Conservation (phyloP, 2,888 invertebrate species). For the Cantharis rustica region DNA sequence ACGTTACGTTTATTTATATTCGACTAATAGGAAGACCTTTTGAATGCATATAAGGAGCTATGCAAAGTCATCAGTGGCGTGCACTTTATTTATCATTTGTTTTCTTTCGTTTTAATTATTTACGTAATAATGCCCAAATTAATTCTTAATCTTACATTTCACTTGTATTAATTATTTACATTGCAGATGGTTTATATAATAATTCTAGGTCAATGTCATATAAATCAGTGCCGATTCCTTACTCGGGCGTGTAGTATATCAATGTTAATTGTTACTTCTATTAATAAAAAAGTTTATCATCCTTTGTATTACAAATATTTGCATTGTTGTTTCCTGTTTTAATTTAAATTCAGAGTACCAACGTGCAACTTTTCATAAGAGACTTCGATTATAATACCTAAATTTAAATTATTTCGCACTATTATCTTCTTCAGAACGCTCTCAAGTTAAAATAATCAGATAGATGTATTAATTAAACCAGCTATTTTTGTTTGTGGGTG, state of each 20-base stretch:
- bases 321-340: neutral
- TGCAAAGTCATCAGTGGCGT: conserved; percentile 21
- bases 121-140: neutral
- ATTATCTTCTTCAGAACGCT: neutral
- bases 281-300: neutral
- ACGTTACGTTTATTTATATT: conserved; percentile 51
- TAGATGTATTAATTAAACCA: neutral
- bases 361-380: neutral
- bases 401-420: neutral
- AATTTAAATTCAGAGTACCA: neutral
- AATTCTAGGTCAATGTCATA: conserved; percentile 3
- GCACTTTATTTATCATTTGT: neutral
- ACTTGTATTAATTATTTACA: neutral
- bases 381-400: neutral
- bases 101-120: neutral
- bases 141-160: neutral
- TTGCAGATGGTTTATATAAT: neutral
- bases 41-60: conserved; percentile 28
- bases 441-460: neutral
- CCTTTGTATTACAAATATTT: neutral
- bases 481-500: neutral
- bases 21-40: conserved; percentile 43
- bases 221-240: neutral
- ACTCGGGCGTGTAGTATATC: neutral
- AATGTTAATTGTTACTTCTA: neutral